Evolutionary conservation across 1,140 invertebrate species (phyloP).

Genomic region (Radopholus similis): DNA sequence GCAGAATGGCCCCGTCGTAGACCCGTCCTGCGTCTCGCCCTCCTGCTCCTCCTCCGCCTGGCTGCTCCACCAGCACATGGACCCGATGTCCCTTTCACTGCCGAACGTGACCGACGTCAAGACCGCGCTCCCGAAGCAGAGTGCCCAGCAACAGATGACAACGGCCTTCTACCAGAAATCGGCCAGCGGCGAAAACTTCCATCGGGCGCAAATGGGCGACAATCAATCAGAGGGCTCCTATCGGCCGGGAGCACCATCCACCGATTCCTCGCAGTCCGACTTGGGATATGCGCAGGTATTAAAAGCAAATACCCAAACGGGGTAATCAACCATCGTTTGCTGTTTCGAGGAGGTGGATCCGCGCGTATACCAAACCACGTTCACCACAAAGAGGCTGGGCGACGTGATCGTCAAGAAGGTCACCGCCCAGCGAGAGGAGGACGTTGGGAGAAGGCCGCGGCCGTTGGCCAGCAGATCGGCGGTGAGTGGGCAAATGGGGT

Average conservation of each 20-base stretch:
- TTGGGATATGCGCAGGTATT: constrained; percentile 1
- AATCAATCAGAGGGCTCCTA: constrained; percentile 51
- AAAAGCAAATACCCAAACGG: not conserved
- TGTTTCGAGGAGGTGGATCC: constrained; percentile 23
- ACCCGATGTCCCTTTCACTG: constrained; percentile 48
- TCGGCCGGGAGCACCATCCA: constrained; percentile 48
- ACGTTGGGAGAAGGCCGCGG: not conserved
- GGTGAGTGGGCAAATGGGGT: no score
- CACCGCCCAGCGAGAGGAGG: constrained; percentile 16
- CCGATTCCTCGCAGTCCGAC: constrained; percentile 12
- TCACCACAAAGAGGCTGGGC: constrained; percentile 53
- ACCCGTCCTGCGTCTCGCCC: no score
- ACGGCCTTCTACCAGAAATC: no score
- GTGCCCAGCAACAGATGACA: no score
- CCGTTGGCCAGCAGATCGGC: not conserved
- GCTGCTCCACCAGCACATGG: constrained; percentile 2
- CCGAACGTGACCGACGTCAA: constrained; percentile 54
- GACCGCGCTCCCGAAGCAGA: constrained; percentile 14
- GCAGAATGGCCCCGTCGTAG: no score
- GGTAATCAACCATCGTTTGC: no score
- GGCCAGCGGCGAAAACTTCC: constrained; percentile 50
- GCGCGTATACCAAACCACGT: constrained; percentile 49
- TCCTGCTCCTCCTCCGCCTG: no score
- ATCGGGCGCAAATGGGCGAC: constrained; percentile 55
- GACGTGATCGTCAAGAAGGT: constrained; percentile 54